Evolutionary conservation across 2,797 vertebrate species (phyloP).

Genomic region (Rhinoraja longicauda): DNA sequence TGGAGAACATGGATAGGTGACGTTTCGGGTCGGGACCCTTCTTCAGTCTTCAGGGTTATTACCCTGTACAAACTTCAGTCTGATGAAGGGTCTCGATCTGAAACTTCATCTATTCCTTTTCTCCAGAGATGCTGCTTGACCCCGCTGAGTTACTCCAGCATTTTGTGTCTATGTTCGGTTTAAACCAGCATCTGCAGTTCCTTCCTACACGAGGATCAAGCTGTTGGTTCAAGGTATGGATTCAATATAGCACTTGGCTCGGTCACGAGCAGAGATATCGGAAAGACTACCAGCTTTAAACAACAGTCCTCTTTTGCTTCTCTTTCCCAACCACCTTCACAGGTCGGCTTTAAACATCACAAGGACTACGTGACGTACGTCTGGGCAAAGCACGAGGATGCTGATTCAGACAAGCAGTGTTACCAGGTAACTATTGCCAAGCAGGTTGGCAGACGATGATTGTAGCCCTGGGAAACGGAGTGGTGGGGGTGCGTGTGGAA

Average conservation of each 20-base stretch:
- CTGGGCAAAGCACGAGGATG: constrained; percentile 90
- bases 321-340: not conserved
- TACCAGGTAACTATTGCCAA: constrained; percentile 62
- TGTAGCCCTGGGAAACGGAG: not conserved
- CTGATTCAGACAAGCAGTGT: constrained; percentile 64
- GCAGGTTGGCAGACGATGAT: not conserved
- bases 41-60: too few relatives aligned
- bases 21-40: too few relatives aligned
- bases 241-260: not conserved
- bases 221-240: not conserved
- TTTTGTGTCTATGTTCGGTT: too few relatives aligned
- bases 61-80: too few relatives aligned
- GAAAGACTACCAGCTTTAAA: not conserved
- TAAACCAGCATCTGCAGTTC: too few relatives aligned
- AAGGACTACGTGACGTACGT: constrained; percentile 92
- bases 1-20: too few relatives aligned
- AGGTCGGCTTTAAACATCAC: constrained; percentile 95
- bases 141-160: too few relatives aligned
- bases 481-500: not conserved
- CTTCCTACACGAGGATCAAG: not conserved
- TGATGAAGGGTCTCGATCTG: too few relatives aligned
- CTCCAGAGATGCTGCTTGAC: too few relatives aligned
- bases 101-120: too few relatives aligned
- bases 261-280: not conserved
- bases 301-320: constrained; percentile 27